A percentile compares a stretch with the other conserved stretches of the same genome.
These are phyloP conservation scores for Limnephilus auricula DNA, from an alignment of 2,888 invertebrate species.

Conservation along the genomic window DNA sequence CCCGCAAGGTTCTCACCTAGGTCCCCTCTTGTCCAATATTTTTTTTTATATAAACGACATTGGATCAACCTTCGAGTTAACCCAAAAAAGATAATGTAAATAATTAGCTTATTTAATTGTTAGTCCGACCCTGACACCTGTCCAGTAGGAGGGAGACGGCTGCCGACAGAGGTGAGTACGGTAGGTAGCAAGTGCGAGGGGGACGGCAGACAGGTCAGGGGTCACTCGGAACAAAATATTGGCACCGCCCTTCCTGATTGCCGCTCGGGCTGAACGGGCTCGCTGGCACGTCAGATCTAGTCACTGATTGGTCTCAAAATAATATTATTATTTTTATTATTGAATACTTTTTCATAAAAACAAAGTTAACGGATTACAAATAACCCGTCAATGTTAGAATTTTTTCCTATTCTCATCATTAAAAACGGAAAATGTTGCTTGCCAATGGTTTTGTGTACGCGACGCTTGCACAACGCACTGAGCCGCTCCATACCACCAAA, in stretches of 20 bases:
- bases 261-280: conserved; percentile 66
- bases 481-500: too few relatives aligned
- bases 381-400: neutral
- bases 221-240: conserved; percentile 73
- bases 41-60: too few relatives aligned
- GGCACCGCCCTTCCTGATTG: conserved; percentile 77
- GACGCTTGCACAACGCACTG: too few relatives aligned
- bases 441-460: neutral
- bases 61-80: too few relatives aligned
- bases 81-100: too few relatives aligned
- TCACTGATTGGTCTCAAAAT: neutral
- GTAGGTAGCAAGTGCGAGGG: neutral
- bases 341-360: too few relatives aligned
- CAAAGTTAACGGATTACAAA: too few relatives aligned
- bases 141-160: neutral
- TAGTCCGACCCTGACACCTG: neutral
- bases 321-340: neutral
- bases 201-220: conserved; percentile 69
- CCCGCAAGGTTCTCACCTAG: too few relatives aligned
- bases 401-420: neutral
- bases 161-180: neutral
- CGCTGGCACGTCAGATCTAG: conserved; percentile 67
- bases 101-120: neutral
- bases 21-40: too few relatives aligned
- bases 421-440: neutral